Conservation (phyloP, 2,797 vertebrate genomes). For the Chromis chromis region DNA sequence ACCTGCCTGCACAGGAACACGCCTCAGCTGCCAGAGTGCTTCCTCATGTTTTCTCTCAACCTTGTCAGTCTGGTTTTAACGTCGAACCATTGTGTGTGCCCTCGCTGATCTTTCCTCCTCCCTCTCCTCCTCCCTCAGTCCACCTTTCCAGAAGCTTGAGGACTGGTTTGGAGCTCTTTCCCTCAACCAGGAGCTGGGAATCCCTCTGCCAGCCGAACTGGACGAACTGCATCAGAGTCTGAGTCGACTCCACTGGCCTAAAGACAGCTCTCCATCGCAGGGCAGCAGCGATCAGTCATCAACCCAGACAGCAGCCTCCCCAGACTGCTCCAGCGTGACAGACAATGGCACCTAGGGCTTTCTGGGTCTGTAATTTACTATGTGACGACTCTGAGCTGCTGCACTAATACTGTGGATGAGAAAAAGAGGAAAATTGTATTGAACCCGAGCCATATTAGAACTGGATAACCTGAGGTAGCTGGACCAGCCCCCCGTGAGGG, state of each 20-base stretch:
- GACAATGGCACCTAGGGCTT: conserved; percentile 68
- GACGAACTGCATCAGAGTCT: conserved; percentile 93
- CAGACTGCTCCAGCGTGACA: conserved; percentile 71
- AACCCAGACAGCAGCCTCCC: conserved; percentile 72
- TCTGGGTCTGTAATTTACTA: background rate
- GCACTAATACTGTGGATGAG: conserved; percentile 61
- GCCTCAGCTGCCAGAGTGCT: conserved; percentile 60
- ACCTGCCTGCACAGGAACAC: conserved; percentile 32
- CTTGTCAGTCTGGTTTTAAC: conserved; percentile 56
- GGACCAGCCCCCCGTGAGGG: conserved; percentile 41
- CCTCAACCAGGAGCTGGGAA: conserved; percentile 92
- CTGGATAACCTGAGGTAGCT: conserved; percentile 74
- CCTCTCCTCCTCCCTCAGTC: conserved; percentile 78
- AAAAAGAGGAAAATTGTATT: conserved; percentile 33
- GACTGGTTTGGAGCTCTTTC: conserved; percentile 94
- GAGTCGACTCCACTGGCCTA: conserved; percentile 86
- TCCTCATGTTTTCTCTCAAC: conserved; percentile 62
- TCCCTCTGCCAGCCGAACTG: conserved; percentile 93
- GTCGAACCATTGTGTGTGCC: conserved; percentile 41
- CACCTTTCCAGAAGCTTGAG: conserved; percentile 94
- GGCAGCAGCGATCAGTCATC: conserved; percentile 34
- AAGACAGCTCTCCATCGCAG: conserved; percentile 65
- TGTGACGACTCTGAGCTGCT: conserved; percentile 60
- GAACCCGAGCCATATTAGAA: conserved; percentile 60
- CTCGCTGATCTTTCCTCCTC: conserved; percentile 3